Conservation (phyloP, 2,888 invertebrate species). For the Acronicta psi region DNA sequence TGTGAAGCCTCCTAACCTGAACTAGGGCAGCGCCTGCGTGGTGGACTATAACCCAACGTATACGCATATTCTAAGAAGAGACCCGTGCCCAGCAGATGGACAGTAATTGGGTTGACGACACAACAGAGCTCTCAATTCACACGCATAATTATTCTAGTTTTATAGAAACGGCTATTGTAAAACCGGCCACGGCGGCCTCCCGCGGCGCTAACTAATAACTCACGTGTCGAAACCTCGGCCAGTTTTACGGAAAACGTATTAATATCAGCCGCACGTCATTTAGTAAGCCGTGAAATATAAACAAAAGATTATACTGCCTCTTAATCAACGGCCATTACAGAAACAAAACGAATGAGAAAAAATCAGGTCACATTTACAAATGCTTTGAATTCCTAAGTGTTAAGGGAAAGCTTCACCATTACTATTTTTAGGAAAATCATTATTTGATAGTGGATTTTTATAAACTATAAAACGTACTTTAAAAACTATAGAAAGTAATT, state of each 20-base stretch:
- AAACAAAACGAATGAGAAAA: conserved; percentile 20
- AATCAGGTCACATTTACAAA: conserved; percentile 46
- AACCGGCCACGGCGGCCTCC: conserved; percentile 26
- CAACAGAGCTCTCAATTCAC: background rate
- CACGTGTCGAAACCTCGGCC: conserved; percentile 32
- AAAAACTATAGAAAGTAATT: too few relatives aligned
- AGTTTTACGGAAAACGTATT: conserved; percentile 41
- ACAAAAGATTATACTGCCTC: conserved; percentile 47
- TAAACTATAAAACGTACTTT: too few relatives aligned
- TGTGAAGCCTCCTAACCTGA: too few relatives aligned
- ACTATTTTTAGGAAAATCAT: background rate
- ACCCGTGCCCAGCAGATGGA: too few relatives aligned
- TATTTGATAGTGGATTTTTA: too few relatives aligned
- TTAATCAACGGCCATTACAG: conserved; percentile 45
- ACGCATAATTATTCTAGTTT: conserved; percentile 10
- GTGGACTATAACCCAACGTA: too few relatives aligned
- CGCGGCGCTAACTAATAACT: conserved; percentile 41
- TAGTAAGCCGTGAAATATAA: conserved; percentile 42
- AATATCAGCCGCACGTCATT: conserved; percentile 40
- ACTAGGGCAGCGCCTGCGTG: too few relatives aligned
- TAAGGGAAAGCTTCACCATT: background rate
- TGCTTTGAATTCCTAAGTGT: conserved; percentile 15
- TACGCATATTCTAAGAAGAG: too few relatives aligned
- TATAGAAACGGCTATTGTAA: conserved; percentile 16
- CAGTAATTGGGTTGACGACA: too few relatives aligned